Percentiles rank a stretch among this genome's conserved stretches.
Evolutionary conservation across 2,113 vertebrate genomes (phyloP).

Genomic region (Lichenostomus cassidix): DNA sequence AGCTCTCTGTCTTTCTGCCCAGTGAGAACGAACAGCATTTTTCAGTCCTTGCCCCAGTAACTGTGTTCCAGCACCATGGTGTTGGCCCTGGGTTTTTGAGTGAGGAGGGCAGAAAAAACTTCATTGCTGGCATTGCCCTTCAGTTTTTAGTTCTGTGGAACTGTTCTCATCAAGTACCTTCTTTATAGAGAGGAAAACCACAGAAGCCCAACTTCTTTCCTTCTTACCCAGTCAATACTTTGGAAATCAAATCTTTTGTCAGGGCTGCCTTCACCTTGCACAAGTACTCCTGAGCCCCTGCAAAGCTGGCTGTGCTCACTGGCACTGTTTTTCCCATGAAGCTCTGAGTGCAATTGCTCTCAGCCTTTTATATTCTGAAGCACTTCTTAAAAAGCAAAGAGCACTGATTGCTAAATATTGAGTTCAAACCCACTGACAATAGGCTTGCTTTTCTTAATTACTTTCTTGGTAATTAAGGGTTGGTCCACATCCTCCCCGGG

Average conservation of each 20-base stretch:
- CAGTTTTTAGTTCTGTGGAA: not conserved
- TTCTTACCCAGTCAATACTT: not conserved
- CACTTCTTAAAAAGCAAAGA: not conserved
- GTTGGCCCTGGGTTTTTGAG: not conserved
- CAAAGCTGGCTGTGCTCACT: not conserved
- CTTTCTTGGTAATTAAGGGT: conserved; percentile 41
- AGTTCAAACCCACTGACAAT: conserved; percentile 47
- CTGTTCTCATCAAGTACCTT: not conserved
- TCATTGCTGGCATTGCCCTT: not conserved
- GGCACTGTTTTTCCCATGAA: not conserved
- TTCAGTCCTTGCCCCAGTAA: not conserved
- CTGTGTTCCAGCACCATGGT: not conserved
- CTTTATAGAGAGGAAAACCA: not conserved
- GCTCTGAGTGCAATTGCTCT: not conserved
- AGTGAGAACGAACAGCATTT: not conserved
- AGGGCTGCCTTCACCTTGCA: not conserved
- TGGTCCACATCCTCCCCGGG: not conserved
- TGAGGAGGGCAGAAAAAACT: not conserved
- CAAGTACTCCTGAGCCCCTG: not conserved
- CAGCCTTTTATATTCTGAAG: not conserved
- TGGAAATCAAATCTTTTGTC: not conserved
- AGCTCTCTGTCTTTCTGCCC: not conserved
- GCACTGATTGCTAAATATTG: not conserved
- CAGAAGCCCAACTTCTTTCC: not conserved
- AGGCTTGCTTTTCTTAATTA: conserved; percentile 28